phyloP scores from a whole-genome alignment of 2,113 vertebrate genomes.

The Neomonachus schauinslandi region DNA sequence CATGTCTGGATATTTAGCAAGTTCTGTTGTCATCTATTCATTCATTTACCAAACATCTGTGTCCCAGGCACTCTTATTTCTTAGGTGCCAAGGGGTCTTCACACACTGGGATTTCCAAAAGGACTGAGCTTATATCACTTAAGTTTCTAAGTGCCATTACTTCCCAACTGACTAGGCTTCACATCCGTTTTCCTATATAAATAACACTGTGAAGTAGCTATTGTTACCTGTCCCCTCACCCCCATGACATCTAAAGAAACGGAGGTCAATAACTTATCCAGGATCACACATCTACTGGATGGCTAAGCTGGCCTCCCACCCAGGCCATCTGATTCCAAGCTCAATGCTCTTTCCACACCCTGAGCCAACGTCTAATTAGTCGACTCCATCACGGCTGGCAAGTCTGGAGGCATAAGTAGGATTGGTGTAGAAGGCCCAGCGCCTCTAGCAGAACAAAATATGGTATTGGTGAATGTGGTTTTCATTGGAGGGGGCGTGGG shows the following conservation, averaged over 20 bases:
- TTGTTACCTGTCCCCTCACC: no score
- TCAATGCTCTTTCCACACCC: background rate
- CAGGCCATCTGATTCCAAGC: background rate
- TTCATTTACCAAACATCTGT: conserved; percentile 1
- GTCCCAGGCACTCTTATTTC: background rate
- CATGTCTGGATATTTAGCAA: background rate
- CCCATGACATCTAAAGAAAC: background rate
- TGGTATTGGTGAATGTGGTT: background rate
- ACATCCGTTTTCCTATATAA: background rate
- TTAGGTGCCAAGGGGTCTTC: background rate
- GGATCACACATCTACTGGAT: background rate
- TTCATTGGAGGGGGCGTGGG: background rate
- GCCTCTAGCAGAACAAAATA: background rate
- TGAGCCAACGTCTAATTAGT: background rate
- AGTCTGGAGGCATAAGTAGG: background rate
- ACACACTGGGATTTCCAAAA: background rate
- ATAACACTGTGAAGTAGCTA: background rate
- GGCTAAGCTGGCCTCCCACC: background rate
- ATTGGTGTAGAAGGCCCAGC: background rate
- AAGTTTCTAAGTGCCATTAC: background rate
- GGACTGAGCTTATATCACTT: background rate
- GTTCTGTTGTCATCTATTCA: background rate
- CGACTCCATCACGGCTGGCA: background rate
- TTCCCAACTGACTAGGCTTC: background rate
- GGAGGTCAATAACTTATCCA: background rate